A percentile compares a stretch with the other conserved stretches of the same genome.
These are phyloP conservation scores for Drosophila ambigua DNA, from an alignment of 1,140 invertebrate species.

Conservation along the genomic window DNA sequence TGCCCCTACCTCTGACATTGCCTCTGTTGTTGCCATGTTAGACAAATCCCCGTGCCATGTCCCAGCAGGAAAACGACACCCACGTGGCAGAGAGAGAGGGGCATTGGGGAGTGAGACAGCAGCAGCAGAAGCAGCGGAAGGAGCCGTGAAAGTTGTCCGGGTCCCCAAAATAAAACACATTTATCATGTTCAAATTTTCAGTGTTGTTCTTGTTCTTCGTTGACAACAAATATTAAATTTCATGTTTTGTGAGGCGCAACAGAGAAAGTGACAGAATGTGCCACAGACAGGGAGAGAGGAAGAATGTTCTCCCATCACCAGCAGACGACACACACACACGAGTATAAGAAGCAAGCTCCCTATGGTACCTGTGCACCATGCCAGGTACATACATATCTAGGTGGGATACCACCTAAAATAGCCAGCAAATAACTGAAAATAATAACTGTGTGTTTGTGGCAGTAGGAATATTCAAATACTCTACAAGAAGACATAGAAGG, in stretches of 20 bases:
- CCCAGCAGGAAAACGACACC: slow-evolving; percentile 39
- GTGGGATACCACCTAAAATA: slow-evolving; percentile 5
- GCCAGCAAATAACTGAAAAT: slow-evolving; percentile 18
- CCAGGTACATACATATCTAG: slow-evolving; percentile 5
- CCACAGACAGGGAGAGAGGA: slow-evolving; percentile 2
- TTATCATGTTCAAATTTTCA: slow-evolving; percentile 59
- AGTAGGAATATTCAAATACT: neutral
- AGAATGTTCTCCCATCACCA: neutral
- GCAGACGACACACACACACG: slow-evolving; percentile 1
- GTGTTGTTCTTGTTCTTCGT: slow-evolving; percentile 27
- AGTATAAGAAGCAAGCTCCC: slow-evolving; percentile 25
- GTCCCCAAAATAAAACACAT: slow-evolving; percentile 42
- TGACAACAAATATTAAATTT: slow-evolving; percentile 72
- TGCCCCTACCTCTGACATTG: slow-evolving; percentile 8
- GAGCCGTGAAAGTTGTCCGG: slow-evolving; percentile 22
- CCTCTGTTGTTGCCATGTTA: slow-evolving; percentile 29
- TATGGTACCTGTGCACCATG: slow-evolving; percentile 9
- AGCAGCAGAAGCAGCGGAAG: no score
- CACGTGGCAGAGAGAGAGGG: slow-evolving; percentile 43
- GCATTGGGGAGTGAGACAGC: neutral
- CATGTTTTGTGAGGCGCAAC: slow-evolving; percentile 68
- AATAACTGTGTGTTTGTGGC: neutral
- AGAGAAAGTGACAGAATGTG: slow-evolving; percentile 45
- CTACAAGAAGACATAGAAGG: neutral
- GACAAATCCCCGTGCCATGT: slow-evolving; percentile 53